Evolutionary conservation across 2,888 invertebrate species (phyloP).

Genomic region (Oxyscelio sp.): DNA sequence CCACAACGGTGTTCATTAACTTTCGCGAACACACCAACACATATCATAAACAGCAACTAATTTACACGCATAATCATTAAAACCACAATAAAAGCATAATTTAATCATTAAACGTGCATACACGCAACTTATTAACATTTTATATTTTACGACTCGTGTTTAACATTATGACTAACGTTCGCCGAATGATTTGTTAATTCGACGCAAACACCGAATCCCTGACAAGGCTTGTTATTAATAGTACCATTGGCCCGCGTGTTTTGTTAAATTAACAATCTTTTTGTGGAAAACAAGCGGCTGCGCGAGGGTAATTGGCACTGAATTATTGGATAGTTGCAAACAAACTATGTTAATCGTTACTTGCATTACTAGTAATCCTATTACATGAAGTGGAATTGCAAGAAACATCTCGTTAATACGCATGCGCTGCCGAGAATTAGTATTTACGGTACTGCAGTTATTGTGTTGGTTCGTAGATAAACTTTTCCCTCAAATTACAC

Average conservation of each 20-base stretch:
- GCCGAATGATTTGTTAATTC: constrained; percentile 28
- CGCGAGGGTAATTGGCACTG: constrained; percentile 49
- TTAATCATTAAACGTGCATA: too few species aligned
- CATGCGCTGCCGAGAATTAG: constrained; percentile 42
- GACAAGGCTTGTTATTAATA: constrained; percentile 45
- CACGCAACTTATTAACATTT: too few species aligned
- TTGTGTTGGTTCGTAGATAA: constrained; percentile 29
- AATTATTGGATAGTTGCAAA: constrained; percentile 59
- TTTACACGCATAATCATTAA: too few species aligned
- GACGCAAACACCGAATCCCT: not conserved
- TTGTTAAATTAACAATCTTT: constrained; percentile 64
- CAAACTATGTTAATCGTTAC: constrained; percentile 61
- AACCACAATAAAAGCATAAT: too few species aligned
- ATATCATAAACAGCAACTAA: too few species aligned
- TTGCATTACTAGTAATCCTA: constrained; percentile 62
- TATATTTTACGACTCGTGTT: too few species aligned
- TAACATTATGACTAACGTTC: not conserved
- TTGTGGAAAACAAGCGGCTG: constrained; percentile 29
- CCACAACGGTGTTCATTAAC: too few species aligned
- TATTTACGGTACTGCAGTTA: constrained; percentile 34
- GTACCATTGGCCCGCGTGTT: constrained; percentile 37
- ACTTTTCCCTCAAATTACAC: constrained; percentile 32
- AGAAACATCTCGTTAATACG: constrained; percentile 54
- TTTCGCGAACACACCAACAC: too few species aligned
- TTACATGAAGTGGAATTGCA: constrained; percentile 58